phyloP scores from a whole-genome alignment of 2,797 vertebrate genomes.

The Echeneis naucrates region DNA sequence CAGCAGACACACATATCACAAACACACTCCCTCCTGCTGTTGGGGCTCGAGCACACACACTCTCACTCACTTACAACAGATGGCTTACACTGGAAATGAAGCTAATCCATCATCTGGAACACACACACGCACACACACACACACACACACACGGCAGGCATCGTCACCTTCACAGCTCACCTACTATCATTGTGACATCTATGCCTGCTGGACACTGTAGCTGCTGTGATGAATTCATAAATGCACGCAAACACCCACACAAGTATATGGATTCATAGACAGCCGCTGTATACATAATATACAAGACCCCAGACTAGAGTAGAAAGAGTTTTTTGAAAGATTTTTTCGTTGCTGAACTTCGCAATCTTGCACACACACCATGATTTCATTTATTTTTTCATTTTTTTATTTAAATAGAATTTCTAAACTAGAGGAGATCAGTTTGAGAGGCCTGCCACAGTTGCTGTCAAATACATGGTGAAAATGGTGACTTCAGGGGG shows the following conservation, averaged over 20 bases:
- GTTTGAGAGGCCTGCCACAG: background rate
- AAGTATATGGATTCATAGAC: slow-evolving; percentile 24
- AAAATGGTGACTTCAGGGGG: background rate
- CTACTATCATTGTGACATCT: slow-evolving; percentile 73
- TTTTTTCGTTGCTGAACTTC: background rate
- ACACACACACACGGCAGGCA: slow-evolving; percentile 50
- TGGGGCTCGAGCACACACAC: slow-evolving; percentile 72
- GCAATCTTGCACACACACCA: background rate
- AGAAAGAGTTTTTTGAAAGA: background rate
- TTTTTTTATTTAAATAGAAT: background rate
- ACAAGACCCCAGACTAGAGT: background rate
- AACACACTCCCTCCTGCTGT: slow-evolving; percentile 67
- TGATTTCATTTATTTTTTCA: background rate
- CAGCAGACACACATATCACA: slow-evolving; percentile 77
- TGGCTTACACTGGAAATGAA: slow-evolving; percentile 82
- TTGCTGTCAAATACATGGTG: background rate
- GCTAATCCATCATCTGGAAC: slow-evolving; percentile 84
- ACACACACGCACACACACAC: slow-evolving; percentile 49
- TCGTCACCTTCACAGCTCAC: slow-evolving; percentile 82
- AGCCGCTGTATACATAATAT: background rate
- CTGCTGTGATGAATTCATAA: slow-evolving; percentile 67
- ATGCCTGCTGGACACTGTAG: slow-evolving; percentile 67
- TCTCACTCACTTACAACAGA: slow-evolving; percentile 73
- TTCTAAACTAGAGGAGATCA: background rate
- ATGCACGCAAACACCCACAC: slow-evolving; percentile 28